These are phyloP conservation scores for Pantala flavescens DNA, from an alignment of 1,140 invertebrate species.

Conservation along the genomic window DNA sequence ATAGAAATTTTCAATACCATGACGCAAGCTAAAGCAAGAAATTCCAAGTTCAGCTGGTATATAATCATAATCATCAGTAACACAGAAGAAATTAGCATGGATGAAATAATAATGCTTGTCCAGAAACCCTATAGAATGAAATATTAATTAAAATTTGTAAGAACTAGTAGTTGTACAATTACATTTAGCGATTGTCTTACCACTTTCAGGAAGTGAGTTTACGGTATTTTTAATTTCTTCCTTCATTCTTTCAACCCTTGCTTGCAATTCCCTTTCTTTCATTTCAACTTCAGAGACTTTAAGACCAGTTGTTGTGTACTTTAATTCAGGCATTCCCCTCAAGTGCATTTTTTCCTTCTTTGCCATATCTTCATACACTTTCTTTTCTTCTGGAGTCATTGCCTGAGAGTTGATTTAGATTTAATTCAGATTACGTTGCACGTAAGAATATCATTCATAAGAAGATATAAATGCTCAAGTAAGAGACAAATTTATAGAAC, in stretches of 20 bases:
- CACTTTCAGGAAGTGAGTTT: not conserved
- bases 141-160: not conserved
- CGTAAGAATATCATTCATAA: no score
- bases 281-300: not conserved
- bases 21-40: conserved; percentile 36
- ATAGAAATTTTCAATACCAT: conserved; percentile 40
- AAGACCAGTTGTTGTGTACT: not conserved
- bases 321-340: not conserved
- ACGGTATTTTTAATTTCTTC: not conserved
- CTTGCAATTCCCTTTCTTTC: not conserved
- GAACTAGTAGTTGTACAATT: not conserved
- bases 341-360: not conserved
- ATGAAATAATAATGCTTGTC: conserved; percentile 33
- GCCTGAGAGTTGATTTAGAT: not conserved
- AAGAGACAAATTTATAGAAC: no score
- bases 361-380: not conserved
- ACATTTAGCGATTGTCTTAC: no score
- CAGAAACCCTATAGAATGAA: conserved; percentile 24
- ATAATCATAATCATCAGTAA: conserved; percentile 27
- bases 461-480: no score
- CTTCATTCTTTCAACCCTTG: not conserved
- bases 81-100: conserved; percentile 36
- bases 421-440: no score
- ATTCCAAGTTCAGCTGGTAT: conserved; percentile 35
- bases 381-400: not conserved